These are phyloP conservation scores for Leistus spinibarbis DNA, from an alignment of 2,888 invertebrate genomes.

Conservation along the genomic window DNA sequence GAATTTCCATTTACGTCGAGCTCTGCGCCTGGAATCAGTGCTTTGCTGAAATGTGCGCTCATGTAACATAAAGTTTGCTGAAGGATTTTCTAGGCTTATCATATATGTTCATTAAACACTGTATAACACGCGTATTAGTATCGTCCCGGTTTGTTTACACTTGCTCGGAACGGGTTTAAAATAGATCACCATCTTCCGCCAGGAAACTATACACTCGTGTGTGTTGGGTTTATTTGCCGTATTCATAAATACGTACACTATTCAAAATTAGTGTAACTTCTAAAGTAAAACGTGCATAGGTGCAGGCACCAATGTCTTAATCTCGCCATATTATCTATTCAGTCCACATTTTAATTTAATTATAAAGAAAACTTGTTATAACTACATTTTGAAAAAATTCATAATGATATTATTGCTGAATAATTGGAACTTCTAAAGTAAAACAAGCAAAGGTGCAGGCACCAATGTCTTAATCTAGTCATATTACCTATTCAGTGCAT, in stretches of 20 bases:
- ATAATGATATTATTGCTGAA: too few species aligned
- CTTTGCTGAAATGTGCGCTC: not conserved
- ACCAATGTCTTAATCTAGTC: too few species aligned
- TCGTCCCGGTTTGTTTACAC: not conserved
- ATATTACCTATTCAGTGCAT: too few species aligned
- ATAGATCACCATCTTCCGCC: not conserved
- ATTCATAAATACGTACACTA: not conserved
- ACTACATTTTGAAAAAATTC: not conserved
- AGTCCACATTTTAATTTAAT: not conserved
- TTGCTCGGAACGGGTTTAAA: not conserved
- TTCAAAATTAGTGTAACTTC: not conserved
- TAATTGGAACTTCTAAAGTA: too few species aligned
- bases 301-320: too few species aligned
- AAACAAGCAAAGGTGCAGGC: too few species aligned
- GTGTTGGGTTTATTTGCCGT: too few species aligned
- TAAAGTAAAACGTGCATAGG: not conserved
- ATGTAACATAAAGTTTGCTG: not conserved
- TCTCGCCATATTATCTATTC: too few species aligned
- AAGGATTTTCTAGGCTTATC: conserved; percentile 4
- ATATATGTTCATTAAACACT: not conserved
- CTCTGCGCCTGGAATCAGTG: not conserved
- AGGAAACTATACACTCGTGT: not conserved
- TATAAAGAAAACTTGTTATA: not conserved
- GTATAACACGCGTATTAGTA: not conserved
- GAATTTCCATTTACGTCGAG: not conserved